Evolutionary conservation across 2,888 invertebrate genomes (phyloP).

Genomic region (Stenurella melanura): DNA sequence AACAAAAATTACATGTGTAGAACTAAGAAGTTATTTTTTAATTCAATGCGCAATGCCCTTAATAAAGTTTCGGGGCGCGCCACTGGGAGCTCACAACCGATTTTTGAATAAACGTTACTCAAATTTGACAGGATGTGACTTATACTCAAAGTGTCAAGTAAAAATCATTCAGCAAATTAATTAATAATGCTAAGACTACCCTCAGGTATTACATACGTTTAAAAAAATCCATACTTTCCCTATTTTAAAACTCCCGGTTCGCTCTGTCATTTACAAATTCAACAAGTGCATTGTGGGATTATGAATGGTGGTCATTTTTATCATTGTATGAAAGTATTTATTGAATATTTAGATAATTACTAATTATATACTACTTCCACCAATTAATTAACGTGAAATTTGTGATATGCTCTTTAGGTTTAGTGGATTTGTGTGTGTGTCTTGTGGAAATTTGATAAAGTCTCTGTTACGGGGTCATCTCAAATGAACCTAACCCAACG

Average conservation of each 20-base stretch:
- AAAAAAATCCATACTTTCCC: slow-evolving; percentile 28
- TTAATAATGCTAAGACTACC: neutral
- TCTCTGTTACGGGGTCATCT: slow-evolving; percentile 65
- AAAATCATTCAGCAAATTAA: neutral
- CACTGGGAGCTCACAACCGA: neutral
- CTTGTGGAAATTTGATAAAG: slow-evolving; percentile 65
- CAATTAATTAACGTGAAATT: slow-evolving; percentile 64
- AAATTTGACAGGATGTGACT: slow-evolving; percentile 19
- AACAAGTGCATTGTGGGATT: slow-evolving; percentile 73
- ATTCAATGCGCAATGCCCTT: neutral
- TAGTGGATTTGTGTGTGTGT: slow-evolving; percentile 62
- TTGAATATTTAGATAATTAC: slow-evolving; percentile 58
- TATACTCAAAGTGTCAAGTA: neutral
- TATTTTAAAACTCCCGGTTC: slow-evolving; percentile 63
- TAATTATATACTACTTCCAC: slow-evolving; percentile 60
- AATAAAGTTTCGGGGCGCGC: neutral
- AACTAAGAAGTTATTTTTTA: no score
- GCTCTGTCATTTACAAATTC: slow-evolving; percentile 62
- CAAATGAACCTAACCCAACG: slow-evolving; percentile 73
- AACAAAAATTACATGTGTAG: no score
- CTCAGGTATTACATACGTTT: slow-evolving; percentile 7
- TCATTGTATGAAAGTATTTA: slow-evolving; percentile 63
- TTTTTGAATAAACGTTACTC: slow-evolving; percentile 5
- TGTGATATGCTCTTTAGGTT: slow-evolving; percentile 69
- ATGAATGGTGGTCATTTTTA: slow-evolving; percentile 70